These are phyloP conservation scores for Anthonomus grandis DNA, from an alignment of 1,140 invertebrate species.

Conservation along the genomic window DNA sequence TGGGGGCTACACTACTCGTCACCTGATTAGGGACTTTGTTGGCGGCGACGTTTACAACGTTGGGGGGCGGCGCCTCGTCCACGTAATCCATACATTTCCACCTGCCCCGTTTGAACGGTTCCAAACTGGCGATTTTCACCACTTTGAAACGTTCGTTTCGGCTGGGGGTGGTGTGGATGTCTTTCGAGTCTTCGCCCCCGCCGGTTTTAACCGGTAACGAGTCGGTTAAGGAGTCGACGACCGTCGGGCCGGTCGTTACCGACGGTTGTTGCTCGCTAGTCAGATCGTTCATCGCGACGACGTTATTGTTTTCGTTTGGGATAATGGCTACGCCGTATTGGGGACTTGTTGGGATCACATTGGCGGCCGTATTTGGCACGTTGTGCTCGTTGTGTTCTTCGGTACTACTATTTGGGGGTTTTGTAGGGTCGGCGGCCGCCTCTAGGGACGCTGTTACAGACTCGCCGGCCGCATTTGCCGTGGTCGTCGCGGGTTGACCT, in stretches of 20 bases:
- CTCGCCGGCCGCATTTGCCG: slow-evolving; percentile 40
- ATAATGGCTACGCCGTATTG: slow-evolving; percentile 48
- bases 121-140: slow-evolving; percentile 94
- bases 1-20: slow-evolving; percentile 25
- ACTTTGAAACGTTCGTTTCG: slow-evolving; percentile 91
- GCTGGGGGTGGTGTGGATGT: slow-evolving; percentile 45
- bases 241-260: slow-evolving; percentile 22
- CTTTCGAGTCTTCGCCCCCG: slow-evolving; percentile 35
- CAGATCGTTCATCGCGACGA: slow-evolving; percentile 26
- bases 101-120: slow-evolving; percentile 89
- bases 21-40: slow-evolving; percentile 30
- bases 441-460: slow-evolving; percentile 29
- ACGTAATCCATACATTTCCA: slow-evolving; percentile 97
- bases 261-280: slow-evolving; percentile 30
- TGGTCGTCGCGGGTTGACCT: slow-evolving; percentile 48
- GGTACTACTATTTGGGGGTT: slow-evolving; percentile 12
- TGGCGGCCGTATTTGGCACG: slow-evolving; percentile 35
- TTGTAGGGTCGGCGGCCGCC: no score
- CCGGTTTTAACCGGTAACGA: slow-evolving; percentile 19
- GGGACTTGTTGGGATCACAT: slow-evolving; percentile 48
- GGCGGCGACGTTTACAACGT: slow-evolving; percentile 22
- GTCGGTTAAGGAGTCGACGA: slow-evolving; percentile 27
- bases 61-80: slow-evolving; percentile 54
- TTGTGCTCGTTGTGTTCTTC: slow-evolving; percentile 25
- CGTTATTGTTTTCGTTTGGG: slow-evolving; percentile 31